Percentiles rank a stretch among this genome's conserved stretches.
phyloP scores from a whole-genome alignment of 2,113 vertebrate species.

The Dromiciops gliroides region DNA sequence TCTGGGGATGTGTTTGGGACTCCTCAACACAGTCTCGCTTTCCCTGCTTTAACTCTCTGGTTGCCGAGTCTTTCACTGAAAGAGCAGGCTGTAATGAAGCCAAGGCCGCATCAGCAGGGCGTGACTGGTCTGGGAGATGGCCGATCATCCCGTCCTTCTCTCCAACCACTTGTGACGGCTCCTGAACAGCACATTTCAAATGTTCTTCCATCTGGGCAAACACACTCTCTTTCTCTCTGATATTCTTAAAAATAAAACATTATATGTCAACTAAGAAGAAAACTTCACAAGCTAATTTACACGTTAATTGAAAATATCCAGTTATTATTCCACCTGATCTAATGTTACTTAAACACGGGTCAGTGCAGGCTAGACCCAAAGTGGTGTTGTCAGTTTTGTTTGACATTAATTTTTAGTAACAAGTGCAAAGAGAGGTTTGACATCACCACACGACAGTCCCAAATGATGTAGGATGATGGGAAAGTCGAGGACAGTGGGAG shows the following conservation, averaged over 20 bases:
- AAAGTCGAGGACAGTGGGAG: background rate
- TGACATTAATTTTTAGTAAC: background rate
- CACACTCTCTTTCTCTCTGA: slow-evolving; percentile 75
- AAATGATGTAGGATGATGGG: background rate
- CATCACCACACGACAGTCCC: background rate
- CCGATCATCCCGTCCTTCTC: slow-evolving; percentile 68
- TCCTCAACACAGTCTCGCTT: background rate
- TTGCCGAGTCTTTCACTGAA: slow-evolving; percentile 71
- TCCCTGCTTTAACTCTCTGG: slow-evolving; percentile 60
- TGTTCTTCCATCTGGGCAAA: slow-evolving; percentile 75
- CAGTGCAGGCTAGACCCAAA: background rate
- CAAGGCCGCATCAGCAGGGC: slow-evolving; percentile 52
- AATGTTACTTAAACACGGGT: background rate
- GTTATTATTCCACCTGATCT: background rate
- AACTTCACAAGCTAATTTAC: background rate
- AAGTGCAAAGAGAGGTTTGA: background rate
- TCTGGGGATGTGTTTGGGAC: background rate
- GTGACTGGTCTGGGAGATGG: slow-evolving; percentile 60
- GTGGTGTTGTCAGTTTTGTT: background rate
- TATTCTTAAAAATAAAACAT: slow-evolving; percentile 77
- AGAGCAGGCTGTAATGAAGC: slow-evolving; percentile 67
- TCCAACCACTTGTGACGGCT: slow-evolving; percentile 47
- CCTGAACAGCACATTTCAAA: slow-evolving; percentile 63
- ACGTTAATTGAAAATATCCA: background rate
- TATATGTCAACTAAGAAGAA: slow-evolving; percentile 38